Conservation (phyloP, 2,888 invertebrate species). For the Orchesella flavescens region DNA sequence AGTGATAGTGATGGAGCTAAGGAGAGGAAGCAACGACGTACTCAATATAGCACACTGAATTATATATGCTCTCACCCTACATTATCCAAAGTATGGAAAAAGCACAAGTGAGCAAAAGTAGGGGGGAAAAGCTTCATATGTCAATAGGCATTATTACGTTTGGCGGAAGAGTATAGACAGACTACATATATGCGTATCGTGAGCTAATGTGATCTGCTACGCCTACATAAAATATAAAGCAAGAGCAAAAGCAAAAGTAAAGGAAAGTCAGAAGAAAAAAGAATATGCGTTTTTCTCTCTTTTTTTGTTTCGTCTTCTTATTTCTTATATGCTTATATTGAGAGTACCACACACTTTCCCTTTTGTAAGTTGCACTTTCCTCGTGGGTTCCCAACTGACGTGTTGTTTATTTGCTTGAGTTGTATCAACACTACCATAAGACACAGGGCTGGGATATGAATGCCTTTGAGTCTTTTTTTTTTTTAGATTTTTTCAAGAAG, state of each 20-base stretch:
- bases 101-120: not conserved
- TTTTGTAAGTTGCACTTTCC: conserved; percentile 12
- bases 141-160: conserved; percentile 5
- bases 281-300: conserved; percentile 4
- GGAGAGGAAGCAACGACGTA: conserved; percentile 3
- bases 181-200: not conserved
- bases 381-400: conserved; percentile 14
- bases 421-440: conserved; percentile 10
- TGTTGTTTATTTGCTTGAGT: conserved; percentile 21
- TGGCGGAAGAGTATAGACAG: not conserved
- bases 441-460: not conserved
- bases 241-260: not conserved
- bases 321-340: not conserved
- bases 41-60: conserved; percentile 33
- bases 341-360: not conserved
- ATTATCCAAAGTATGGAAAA: conserved; percentile 20
- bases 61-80: conserved; percentile 5
- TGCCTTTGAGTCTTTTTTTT: not conserved
- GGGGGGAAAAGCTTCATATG: not conserved
- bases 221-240: conserved; percentile 21
- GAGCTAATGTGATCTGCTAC: conserved; percentile 1
- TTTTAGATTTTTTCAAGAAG: not conserved
- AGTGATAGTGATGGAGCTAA: not conserved
- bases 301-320: not conserved
- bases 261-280: conserved; percentile 15